These are phyloP conservation scores for Catharus minimus DNA, from an alignment of 2,113 vertebrate species.

Conservation along the genomic window DNA sequence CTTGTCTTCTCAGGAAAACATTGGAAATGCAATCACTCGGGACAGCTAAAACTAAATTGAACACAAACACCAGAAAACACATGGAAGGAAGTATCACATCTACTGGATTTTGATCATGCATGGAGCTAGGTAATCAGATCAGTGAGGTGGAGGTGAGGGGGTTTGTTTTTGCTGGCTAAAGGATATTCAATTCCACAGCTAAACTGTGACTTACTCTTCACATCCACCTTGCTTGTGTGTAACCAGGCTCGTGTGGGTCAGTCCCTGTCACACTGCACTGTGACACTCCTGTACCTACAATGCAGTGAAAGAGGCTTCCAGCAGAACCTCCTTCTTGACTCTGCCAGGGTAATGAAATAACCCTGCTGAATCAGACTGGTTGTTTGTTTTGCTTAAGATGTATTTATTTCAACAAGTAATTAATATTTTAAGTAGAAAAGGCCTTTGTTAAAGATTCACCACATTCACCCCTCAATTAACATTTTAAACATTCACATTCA, in stretches of 20 bases:
- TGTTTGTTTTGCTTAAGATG: conserved; percentile 32
- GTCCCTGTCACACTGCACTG: not conserved
- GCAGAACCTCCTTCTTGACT: not conserved
- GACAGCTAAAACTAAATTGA: conserved; percentile 3
- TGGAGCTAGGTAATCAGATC: not conserved
- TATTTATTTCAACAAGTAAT: conserved; percentile 41
- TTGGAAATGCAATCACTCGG: not conserved
- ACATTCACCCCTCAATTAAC: conserved; percentile 45
- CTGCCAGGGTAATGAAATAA: not conserved
- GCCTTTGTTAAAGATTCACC: conserved; percentile 38
- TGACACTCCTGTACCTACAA: not conserved
- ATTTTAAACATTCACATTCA: conserved; percentile 30
- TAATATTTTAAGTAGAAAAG: conserved; percentile 46
- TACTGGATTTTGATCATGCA: not conserved
- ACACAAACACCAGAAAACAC: not conserved
- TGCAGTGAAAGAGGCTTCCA: not conserved
- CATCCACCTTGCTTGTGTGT: not conserved
- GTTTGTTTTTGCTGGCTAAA: not conserved
- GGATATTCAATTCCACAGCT: not conserved
- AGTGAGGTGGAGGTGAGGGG: rapidly evolving
- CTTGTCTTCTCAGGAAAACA: not conserved
- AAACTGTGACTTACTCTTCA: not conserved
- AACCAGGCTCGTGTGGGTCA: not conserved
- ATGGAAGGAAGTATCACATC: not conserved
- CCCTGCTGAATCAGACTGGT: not conserved